A percentile compares a stretch with the other conserved stretches of the same genome.
Evolutionary conservation across 2,113 vertebrate species (phyloP).

Genomic region (Oophaga pumilio): DNA sequence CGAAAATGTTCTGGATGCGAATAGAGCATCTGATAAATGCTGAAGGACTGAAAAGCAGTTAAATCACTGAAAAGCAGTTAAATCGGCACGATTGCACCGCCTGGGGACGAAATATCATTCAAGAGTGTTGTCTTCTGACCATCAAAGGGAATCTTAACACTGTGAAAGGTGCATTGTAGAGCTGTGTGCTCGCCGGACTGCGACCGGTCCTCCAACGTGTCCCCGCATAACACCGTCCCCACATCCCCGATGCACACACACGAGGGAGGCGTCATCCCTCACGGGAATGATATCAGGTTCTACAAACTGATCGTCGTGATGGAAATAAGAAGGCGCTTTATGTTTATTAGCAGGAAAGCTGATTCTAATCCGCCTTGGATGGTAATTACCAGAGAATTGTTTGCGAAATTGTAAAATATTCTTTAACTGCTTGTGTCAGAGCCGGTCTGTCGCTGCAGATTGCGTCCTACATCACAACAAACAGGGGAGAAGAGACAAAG

Average conservation of each 20-base stretch:
- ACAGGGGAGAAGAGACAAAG: background rate
- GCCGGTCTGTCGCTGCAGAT: background rate
- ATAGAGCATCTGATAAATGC: slow-evolving; percentile 42
- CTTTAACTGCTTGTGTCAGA: slow-evolving; percentile 8
- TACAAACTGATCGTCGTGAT: slow-evolving; percentile 49
- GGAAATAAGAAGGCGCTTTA: slow-evolving; percentile 13
- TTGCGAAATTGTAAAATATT: slow-evolving; percentile 30
- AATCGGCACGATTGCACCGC: slow-evolving; percentile 47
- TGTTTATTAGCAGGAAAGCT: slow-evolving; percentile 46
- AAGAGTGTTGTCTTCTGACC: slow-evolving; percentile 30
- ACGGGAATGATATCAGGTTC: slow-evolving; percentile 11
- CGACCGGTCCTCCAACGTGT: slow-evolving; percentile 11
- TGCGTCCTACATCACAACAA: background rate
- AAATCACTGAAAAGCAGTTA: slow-evolving; percentile 31
- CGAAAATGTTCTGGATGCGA: slow-evolving; percentile 35
- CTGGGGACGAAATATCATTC: slow-evolving; percentile 28
- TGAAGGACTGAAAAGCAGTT: slow-evolving; percentile 22
- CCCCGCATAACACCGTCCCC: background rate
- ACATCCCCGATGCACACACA: background rate
- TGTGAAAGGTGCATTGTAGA: slow-evolving; percentile 38
- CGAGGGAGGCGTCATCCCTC: background rate
- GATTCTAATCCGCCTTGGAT: slow-evolving; percentile 44
- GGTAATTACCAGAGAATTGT: slow-evolving; percentile 47
- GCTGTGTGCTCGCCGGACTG: background rate
- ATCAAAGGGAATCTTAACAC: slow-evolving; percentile 46